Evolutionary conservation across 2,113 vertebrate genomes (phyloP).

Genomic region (Lophius piscatorius): DNA sequence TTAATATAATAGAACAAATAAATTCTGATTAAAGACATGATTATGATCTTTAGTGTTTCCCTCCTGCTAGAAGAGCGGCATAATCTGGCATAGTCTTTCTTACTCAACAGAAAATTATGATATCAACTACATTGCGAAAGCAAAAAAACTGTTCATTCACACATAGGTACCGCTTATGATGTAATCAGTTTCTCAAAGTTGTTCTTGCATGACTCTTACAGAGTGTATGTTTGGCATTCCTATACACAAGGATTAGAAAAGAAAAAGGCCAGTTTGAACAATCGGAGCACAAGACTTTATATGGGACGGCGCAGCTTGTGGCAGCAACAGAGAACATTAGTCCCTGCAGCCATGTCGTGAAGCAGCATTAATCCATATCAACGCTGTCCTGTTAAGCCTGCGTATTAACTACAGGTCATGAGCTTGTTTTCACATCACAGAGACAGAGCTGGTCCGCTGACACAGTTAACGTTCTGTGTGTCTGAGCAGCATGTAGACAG

Average conservation of each 20-base stretch:
- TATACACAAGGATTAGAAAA: constrained; percentile 8
- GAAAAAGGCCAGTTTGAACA: constrained; percentile 7
- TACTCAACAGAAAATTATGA: no score
- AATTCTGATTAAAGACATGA: no score
- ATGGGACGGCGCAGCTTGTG: constrained; percentile 9
- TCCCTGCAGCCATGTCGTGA: constrained; percentile 29
- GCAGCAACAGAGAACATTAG: constrained; percentile 29
- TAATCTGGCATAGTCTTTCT: no score
- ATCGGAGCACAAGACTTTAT: constrained; percentile 10
- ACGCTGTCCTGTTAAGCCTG: constrained; percentile 21
- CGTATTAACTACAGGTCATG: constrained; percentile 55
- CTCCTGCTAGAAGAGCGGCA: no score
- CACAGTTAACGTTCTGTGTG: constrained; percentile 20
- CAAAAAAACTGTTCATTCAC: no score
- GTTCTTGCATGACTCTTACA: not conserved
- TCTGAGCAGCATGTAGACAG: constrained; percentile 14
- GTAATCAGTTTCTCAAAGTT: no score
- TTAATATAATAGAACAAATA: no score
- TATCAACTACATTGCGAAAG: no score
- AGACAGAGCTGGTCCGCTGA: constrained; percentile 15
- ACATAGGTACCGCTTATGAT: no score
- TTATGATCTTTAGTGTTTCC: no score
- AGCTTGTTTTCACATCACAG: constrained; percentile 39
- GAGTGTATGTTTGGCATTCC: constrained; percentile 43
- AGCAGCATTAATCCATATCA: constrained; percentile 54